Evolutionary conservation across 2,113 vertebrate species (phyloP).

Genomic region (Pelodiscus sinensis): DNA sequence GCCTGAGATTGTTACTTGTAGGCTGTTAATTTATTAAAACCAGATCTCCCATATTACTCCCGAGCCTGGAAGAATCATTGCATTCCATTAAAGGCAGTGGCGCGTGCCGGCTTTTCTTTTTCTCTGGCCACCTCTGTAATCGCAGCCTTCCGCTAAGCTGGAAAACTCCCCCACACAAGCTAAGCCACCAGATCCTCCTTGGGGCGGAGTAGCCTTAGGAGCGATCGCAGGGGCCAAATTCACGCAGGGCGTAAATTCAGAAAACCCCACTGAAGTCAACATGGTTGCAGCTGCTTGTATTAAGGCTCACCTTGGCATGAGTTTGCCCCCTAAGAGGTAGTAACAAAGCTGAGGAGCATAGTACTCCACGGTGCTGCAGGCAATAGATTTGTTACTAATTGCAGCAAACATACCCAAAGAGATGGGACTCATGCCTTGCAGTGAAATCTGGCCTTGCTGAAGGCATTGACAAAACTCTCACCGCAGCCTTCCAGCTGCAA

Average conservation of each 20-base stretch:
- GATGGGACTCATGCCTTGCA: not conserved
- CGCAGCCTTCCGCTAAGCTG: slow-evolving; percentile 55
- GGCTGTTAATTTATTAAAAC: slow-evolving; percentile 75
- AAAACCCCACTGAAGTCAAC: not conserved
- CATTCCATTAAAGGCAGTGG: slow-evolving; percentile 69
- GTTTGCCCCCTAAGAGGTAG: not conserved
- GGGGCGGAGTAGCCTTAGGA: not conserved
- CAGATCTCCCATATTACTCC: slow-evolving; percentile 58
- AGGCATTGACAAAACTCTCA: not conserved
- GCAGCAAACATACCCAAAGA: not conserved
- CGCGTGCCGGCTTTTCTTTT: slow-evolving; percentile 56
- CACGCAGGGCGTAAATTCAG: not conserved
- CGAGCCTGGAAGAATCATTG: slow-evolving; percentile 68
- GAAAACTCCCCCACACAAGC: slow-evolving; percentile 31
- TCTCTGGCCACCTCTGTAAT: slow-evolving; percentile 65
- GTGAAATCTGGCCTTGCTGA: not conserved
- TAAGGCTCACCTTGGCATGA: not conserved
- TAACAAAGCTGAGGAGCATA: not conserved
- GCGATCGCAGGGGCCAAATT: not conserved
- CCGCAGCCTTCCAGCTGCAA: not conserved
- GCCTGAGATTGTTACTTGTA: slow-evolving; percentile 69
- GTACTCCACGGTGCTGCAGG: not conserved
- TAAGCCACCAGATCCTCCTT: slow-evolving; percentile 28
- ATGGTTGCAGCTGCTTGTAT: rapidly evolving
- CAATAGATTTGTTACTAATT: not conserved